Percentiles rank a stretch among this genome's conserved stretches.
phyloP scores from a whole-genome alignment of 2,888 invertebrate genomes.

The Polietes domitor region DNA sequence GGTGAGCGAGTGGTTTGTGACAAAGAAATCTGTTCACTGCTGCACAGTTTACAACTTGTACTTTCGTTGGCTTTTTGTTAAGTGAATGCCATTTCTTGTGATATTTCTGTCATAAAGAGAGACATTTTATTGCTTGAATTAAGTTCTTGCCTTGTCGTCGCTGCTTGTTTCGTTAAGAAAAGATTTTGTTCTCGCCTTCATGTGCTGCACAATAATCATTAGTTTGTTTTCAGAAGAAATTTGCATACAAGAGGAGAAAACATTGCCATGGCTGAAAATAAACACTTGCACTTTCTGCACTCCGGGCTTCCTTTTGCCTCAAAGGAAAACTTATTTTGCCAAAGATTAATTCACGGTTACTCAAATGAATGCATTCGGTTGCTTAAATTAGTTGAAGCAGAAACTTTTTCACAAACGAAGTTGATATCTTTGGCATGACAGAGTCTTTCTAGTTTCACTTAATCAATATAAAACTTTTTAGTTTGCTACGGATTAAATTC shows the following conservation, averaged over 20 bases:
- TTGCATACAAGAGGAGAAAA: not conserved
- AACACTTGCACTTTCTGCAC: not conserved
- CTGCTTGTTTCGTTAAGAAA: not conserved
- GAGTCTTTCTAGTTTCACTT: not conserved
- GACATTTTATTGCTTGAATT: not conserved
- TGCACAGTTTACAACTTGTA: conserved; percentile 5
- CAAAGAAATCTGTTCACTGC: conserved; percentile 22
- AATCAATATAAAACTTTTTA: too few relatives aligned
- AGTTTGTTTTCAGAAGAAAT: too few relatives aligned
- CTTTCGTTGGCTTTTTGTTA: not conserved
- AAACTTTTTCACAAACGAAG: not conserved
- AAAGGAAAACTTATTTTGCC: not conserved
- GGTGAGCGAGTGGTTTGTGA: not conserved
- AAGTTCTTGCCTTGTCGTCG: too few relatives aligned
- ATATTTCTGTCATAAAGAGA: not conserved
- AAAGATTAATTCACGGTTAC: not conserved
- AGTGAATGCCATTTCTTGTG: not conserved
- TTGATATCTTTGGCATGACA: not conserved
- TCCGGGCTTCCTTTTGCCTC: not conserved
- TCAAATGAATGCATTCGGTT: not conserved
- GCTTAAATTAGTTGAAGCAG: not conserved
- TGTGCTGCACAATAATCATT: not conserved
- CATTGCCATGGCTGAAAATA: not conserved
- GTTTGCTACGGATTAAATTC: too few relatives aligned
- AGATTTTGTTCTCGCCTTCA: not conserved